Percentiles rank a stretch among this genome's conserved stretches.
Conservation (phyloP, 2,113 vertebrate genomes). For the Sylvia atricapilla region DNA sequence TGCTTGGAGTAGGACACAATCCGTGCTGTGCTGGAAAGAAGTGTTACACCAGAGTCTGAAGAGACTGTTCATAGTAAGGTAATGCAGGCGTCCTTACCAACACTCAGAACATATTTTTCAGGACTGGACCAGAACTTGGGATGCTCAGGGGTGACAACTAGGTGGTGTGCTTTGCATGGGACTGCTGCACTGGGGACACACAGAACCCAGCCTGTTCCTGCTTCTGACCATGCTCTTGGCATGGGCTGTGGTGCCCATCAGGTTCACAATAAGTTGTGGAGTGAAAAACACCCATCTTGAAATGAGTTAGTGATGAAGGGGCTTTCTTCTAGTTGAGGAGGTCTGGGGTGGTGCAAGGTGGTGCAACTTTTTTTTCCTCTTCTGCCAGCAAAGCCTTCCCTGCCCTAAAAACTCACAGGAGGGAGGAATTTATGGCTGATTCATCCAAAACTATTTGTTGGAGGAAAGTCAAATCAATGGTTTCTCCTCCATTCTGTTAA, state of each 20-base stretch:
- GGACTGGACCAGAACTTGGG: not conserved
- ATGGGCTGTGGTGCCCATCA: not conserved
- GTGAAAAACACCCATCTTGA: not conserved
- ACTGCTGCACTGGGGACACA: not conserved
- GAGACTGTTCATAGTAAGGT: not conserved
- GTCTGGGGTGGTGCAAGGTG: not conserved
- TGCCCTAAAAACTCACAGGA: too few relatives aligned
- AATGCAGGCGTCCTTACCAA: not conserved
- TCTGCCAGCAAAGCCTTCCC: too few relatives aligned
- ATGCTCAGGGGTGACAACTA: not conserved
- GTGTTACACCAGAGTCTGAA: not conserved
- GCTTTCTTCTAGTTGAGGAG: not conserved
- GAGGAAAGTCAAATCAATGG: not conserved
- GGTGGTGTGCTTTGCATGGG: not conserved
- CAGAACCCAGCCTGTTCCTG: not conserved
- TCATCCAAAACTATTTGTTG: not conserved
- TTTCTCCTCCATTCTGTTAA: not conserved
- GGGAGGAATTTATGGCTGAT: not conserved
- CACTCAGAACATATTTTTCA: not conserved
- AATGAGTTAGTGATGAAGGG: not conserved
- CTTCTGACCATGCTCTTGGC: not conserved
- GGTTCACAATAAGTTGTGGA: not conserved
- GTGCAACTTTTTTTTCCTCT: not conserved
- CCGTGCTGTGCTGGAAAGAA: not conserved
- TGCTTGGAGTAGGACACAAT: not conserved